Evolutionary conservation across 2,888 invertebrate genomes (phyloP).

Genomic region (Rhagonycha fulva): DNA sequence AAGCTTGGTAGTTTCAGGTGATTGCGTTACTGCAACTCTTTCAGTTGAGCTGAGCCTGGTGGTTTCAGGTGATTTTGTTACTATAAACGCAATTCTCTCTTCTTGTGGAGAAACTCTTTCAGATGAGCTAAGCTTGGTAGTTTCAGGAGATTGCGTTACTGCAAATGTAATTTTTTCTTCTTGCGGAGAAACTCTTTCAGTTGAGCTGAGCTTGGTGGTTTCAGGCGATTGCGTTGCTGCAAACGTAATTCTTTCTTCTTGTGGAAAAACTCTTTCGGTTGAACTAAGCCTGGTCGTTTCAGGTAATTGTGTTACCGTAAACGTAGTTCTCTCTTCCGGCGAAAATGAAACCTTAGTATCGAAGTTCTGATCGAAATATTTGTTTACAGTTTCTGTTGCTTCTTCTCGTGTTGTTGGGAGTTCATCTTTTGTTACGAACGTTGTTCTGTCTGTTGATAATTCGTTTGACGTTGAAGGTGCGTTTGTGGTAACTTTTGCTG

Average conservation of each 20-base stretch:
- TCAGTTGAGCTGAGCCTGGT: not conserved
- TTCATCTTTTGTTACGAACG: not conserved
- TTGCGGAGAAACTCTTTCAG: not conserved
- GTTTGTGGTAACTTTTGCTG: conserved; percentile 9
- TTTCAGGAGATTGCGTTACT: no score
- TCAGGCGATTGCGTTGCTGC: not conserved
- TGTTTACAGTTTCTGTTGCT: not conserved
- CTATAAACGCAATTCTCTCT: not conserved
- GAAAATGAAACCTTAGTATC: not conserved
- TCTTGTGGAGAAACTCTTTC: not conserved
- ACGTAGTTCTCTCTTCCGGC: not conserved
- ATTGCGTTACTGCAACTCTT: no score
- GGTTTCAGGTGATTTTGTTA: not conserved
- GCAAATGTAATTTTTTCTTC: no score
- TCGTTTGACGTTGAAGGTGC: not conserved
- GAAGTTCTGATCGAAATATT: not conserved
- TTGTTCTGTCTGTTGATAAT: not conserved
- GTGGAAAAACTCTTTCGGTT: not conserved
- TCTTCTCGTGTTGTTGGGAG: not conserved
- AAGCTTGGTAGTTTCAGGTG: no score
- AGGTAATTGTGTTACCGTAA: not conserved
- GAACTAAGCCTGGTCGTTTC: not conserved
- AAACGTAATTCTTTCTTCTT: not conserved
- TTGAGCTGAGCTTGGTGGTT: not conserved
- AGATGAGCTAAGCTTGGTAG: no score